Conservation (phyloP, 23 tunicate genomes). For the Phallusia fumigata region DNA sequence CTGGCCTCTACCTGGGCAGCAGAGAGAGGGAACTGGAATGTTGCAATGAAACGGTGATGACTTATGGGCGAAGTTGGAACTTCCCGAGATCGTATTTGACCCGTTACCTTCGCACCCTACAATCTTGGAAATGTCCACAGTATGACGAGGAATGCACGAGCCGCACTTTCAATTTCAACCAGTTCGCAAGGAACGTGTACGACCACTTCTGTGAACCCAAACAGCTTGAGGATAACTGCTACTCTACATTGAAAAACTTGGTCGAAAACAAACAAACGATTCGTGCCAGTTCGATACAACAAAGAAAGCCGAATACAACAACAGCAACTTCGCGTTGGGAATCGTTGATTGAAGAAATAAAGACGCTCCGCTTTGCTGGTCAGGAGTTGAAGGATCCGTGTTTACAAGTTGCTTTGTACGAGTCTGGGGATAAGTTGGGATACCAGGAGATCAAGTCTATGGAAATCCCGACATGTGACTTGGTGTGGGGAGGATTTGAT, state of each 20-base stretch:
- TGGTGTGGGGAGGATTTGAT: neutral
- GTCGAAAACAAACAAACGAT: neutral
- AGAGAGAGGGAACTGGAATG: conserved; percentile 20
- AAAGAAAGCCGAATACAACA: neutral
- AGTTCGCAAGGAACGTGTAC: conserved; percentile 3
- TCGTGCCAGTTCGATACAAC: neutral
- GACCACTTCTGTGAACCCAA: conserved; percentile 22
- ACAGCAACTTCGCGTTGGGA: neutral
- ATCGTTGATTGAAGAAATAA: neutral
- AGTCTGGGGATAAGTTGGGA: neutral
- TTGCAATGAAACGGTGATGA: conserved; percentile 8
- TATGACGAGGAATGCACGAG: conserved; percentile 5
- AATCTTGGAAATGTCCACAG: conserved; percentile 27
- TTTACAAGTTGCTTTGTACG: conserved; percentile 2
- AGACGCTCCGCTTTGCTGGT: neutral
- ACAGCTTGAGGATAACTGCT: conserved; percentile 5
- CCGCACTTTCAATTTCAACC: conserved; percentile 7
- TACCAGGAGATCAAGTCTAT: neutral
- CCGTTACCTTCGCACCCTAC: neutral
- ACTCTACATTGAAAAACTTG: neutral
- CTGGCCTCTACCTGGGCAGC: conserved; percentile 14
- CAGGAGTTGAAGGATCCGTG: neutral
- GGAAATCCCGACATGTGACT: neutral
- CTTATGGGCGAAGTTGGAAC: neutral
- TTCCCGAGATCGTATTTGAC: conserved; percentile 1